Percentiles rank a stretch among this genome's conserved stretches.
Conservation (phyloP, 2,888 invertebrate genomes). For the Formica aserva region DNA sequence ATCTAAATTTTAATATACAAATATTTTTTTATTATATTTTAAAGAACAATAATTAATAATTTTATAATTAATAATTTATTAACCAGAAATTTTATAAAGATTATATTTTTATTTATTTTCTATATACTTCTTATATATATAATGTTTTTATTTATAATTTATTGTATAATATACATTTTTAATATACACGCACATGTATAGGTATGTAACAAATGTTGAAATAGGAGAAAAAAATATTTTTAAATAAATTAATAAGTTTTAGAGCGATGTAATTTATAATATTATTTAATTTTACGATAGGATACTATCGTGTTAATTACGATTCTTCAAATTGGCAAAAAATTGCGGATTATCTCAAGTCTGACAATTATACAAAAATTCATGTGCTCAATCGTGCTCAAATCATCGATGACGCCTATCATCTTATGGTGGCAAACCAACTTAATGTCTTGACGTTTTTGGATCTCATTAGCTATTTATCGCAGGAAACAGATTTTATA, state of each 20-base stretch:
- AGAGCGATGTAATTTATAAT: neutral
- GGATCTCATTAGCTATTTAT: conserved; percentile 87
- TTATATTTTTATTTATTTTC: neutral
- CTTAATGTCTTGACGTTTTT: conserved; percentile 51
- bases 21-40: neutral
- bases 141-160: neutral
- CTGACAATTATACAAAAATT: conserved; percentile 86
- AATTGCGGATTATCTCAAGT: conserved; percentile 86
- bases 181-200: neutral
- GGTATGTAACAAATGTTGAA: neutral
- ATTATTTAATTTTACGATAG: conserved; percentile 62
- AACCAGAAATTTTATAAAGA: neutral
- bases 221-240: neutral
- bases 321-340: conserved; percentile 90
- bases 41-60: neutral
- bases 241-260: neutral
- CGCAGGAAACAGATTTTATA: conserved; percentile 88
- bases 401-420: conserved; percentile 91
- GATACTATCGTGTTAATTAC: conserved; percentile 87
- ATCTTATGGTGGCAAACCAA: conserved; percentile 80
- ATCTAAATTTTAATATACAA: neutral
- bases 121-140: neutral
- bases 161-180: neutral
- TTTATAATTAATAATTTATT: neutral
- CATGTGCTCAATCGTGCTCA: conserved; percentile 91